Conservation (phyloP, 2,113 vertebrate genomes). For the Campylomormyrus tamandua region DNA sequence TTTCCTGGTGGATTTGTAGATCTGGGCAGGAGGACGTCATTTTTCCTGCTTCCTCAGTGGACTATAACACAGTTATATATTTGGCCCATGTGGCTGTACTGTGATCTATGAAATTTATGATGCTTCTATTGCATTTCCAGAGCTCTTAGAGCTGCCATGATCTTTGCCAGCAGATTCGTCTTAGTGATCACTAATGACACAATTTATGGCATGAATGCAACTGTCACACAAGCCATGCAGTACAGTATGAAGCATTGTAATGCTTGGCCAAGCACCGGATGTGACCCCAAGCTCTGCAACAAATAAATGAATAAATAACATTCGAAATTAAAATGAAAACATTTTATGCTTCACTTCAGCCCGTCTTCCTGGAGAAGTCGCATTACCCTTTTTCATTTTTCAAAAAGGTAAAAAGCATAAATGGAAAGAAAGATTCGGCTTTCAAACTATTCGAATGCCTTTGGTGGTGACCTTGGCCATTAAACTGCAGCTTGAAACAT, state of each 20-base stretch:
- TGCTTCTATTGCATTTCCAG: background rate
- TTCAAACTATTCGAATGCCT: constrained; percentile 15
- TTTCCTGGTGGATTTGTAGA: background rate
- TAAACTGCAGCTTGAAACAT: constrained; percentile 57
- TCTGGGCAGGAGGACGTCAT: background rate
- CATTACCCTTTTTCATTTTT: background rate
- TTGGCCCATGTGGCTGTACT: background rate
- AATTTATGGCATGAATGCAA: background rate
- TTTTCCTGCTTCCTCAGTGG: background rate
- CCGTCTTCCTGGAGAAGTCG: background rate
- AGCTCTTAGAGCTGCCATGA: background rate
- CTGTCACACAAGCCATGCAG: background rate
- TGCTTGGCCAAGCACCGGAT: background rate
- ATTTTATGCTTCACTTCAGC: background rate
- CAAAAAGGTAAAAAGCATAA: background rate
- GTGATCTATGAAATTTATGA: background rate
- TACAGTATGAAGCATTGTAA: background rate
- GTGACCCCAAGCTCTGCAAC: background rate
- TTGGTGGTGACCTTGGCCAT: constrained; percentile 56
- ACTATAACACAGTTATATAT: background rate
- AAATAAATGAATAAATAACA: background rate
- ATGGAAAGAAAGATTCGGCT: background rate
- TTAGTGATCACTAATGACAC: background rate
- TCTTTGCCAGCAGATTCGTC: background rate
- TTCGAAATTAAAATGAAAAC: background rate